Base-by-base conservation (phyloP, 37 sponge, comb jelly and placozoan species). In the Halichondria panicea region DNA sequence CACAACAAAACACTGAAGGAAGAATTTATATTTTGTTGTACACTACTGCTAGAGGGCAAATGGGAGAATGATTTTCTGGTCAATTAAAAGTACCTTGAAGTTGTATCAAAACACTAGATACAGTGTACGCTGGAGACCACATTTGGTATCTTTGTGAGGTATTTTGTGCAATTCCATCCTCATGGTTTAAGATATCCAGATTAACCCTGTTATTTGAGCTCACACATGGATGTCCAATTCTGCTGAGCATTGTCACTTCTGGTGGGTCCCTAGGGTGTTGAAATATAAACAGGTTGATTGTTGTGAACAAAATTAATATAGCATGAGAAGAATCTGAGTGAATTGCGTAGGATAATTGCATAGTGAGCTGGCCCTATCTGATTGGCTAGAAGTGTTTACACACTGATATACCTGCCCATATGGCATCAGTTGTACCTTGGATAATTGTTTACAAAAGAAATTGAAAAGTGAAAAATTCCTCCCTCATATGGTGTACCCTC, bases 211-310 rank as follows among this genome's bases (percentile, higher is more conserved):
- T 75, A 25, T 52, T 46, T 8, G 52, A 27, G 7, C n/a, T n/a
- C n/a, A 87, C 81, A 80, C 87, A 87, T 32, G 87, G 87, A 56
- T 87, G 87, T 63, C 80, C 71, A 46, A 87, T 80, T 44, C 81
- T 70, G 24, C 76, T 70, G 66, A 52, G 48, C 87, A 87, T 87
- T 12, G 32, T 54, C 56, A 87, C 37, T 8, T 22, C 43, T 32
- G 87, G 87, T 25, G 81, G 72, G 44, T 4, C 22, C 25, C 84
- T 75, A 35, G 11, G n/a, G 8, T 30, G 33, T 3, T 27, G 6
- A 2, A 24, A 27, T 27, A 58, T 58, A 11, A 58, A 7, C 25
- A 58, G n/a, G n/a, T n/a, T n/a, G n/a, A n/a, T 11, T 58, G 27
- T 58, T n/a, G 7, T n/a, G n/a, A 24, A 24, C 60, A 19, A 43